A percentile compares a stretch with the other conserved stretches of the same genome.
Conservation (phyloP, 2,113 vertebrate species). For the Bos javanicus region DNA sequence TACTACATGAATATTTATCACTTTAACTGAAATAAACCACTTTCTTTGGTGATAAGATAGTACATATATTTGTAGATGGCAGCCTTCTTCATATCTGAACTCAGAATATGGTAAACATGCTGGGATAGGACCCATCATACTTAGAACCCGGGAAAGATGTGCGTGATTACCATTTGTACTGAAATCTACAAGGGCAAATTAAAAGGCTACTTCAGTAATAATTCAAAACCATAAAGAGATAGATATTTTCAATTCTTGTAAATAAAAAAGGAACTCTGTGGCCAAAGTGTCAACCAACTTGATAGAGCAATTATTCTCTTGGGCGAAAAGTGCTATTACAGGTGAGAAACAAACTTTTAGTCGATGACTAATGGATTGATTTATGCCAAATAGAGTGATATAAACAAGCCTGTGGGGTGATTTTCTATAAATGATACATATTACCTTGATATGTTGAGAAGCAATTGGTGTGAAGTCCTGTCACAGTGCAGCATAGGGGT, state of each 20-base stretch:
- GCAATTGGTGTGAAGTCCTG: background rate
- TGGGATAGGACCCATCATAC: background rate
- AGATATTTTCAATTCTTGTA: background rate
- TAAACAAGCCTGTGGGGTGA: background rate
- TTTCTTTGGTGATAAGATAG: background rate
- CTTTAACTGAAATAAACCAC: background rate
- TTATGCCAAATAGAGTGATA: background rate
- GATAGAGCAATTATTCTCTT: background rate
- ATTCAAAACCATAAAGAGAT: background rate
- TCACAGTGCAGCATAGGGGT: fast-evolving
- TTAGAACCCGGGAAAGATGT: background rate
- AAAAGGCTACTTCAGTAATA: background rate
- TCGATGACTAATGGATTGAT: background rate
- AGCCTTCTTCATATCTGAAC: background rate
- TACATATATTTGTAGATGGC: background rate
- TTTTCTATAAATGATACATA: background rate
- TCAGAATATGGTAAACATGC: background rate
- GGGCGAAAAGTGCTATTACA: background rate
- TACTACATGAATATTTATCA: background rate
- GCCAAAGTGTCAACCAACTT: background rate
- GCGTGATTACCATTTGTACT: background rate
- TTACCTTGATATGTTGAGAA: background rate
- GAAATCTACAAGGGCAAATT: background rate
- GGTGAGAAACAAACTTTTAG: background rate
- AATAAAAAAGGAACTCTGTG: background rate